A percentile compares a stretch with the other conserved stretches of the same genome.
Evolutionary conservation across 2,113 vertebrate genomes (phyloP).

Genomic region (Apteryx mantelli): DNA sequence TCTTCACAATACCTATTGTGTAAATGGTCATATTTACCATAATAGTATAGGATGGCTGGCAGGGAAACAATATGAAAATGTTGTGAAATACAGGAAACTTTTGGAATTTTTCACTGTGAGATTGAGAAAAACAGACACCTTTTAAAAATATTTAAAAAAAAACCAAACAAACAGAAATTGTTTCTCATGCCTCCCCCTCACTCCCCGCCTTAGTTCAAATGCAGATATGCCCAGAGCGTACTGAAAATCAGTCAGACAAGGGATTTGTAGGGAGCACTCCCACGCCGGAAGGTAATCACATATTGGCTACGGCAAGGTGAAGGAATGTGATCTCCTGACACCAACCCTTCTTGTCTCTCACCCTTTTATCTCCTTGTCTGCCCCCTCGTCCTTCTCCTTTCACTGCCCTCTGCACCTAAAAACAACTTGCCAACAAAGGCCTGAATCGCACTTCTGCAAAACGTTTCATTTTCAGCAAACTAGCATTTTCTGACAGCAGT

Average conservation of each 20-base stretch:
- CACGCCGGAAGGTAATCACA: not conserved
- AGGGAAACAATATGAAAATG: not conserved
- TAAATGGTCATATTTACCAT: not conserved
- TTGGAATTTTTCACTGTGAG: not conserved
- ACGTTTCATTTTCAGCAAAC: rapidly evolving
- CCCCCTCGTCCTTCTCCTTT: not conserved
- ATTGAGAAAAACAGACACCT: not conserved
- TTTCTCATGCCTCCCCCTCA: not conserved
- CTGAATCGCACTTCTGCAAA: not conserved
- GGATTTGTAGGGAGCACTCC: not conserved
- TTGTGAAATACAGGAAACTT: not conserved
- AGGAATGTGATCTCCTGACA: not conserved
- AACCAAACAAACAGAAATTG: not conserved
- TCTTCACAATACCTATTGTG: not conserved
- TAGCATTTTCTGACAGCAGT: not conserved
- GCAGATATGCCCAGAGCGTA: not conserved
- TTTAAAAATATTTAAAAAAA: not conserved
- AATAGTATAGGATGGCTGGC: not conserved
- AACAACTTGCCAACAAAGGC: not conserved
- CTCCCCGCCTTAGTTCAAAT: not conserved
- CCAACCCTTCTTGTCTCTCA: not conserved
- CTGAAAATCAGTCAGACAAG: not conserved
- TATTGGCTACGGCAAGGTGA: not conserved
- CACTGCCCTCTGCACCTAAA: not conserved
- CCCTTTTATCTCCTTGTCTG: not conserved